These are phyloP conservation scores for Lerema accius DNA, from an alignment of 1,140 invertebrate genomes.

Conservation along the genomic window DNA sequence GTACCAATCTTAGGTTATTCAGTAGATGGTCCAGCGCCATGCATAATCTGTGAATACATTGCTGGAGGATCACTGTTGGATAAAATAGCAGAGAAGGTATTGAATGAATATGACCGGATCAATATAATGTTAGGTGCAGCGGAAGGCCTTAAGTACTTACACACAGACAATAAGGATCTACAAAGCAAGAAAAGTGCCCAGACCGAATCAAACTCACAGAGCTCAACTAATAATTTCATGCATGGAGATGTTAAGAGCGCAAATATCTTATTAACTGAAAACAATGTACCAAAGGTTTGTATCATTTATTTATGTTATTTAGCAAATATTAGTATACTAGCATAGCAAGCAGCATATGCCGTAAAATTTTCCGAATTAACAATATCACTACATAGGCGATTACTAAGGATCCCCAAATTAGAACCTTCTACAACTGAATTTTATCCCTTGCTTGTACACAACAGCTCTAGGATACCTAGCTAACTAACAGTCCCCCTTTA, in stretches of 20 bases:
- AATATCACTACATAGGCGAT: no score
- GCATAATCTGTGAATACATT: constrained; percentile 88
- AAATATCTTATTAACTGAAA: constrained; percentile 87
- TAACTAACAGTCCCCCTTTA: no score
- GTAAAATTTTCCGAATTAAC: no score
- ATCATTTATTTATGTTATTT: no score
- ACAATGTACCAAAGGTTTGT: constrained; percentile 87
- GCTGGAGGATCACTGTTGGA: constrained; percentile 87
- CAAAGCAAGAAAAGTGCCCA: constrained; percentile 25
- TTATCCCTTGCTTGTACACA: no score
- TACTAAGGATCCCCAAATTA: no score
- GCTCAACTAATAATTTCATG: constrained; percentile 77
- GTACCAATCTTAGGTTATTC: constrained; percentile 87
- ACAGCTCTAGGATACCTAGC: no score
- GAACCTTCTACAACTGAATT: no score
- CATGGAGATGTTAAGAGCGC: constrained; percentile 91
- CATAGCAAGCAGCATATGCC: no score
- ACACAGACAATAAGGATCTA: constrained; percentile 70
- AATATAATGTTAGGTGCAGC: constrained; percentile 85
- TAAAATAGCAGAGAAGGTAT: constrained; percentile 77
- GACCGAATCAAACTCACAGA: constrained; percentile 40
- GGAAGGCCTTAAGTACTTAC: constrained; percentile 85
- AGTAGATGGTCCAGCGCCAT: constrained; percentile 84
- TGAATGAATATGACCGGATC: constrained; percentile 82
- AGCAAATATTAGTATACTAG: no score